Evolutionary conservation across 2,888 invertebrate genomes (phyloP), one percentile per base, ranked within the genome.

Genomic region (Cryptocheilus praepositus): DNA sequence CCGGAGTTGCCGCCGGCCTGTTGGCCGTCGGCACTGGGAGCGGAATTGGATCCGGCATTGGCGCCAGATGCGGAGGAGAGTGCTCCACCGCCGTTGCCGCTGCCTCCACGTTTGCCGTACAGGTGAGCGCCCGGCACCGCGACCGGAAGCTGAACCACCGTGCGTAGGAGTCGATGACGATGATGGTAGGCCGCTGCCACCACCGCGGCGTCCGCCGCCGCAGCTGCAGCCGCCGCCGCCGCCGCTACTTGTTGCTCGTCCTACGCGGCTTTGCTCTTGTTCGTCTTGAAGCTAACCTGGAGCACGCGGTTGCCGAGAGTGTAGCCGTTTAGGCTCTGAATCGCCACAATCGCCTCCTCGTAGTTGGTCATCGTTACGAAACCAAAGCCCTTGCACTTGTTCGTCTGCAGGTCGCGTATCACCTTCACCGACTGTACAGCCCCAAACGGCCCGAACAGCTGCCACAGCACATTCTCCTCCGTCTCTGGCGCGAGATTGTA

Each of bases 361-460:
- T 97, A 97, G 90, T 96, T 96, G 86, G 96, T 96, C 97, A 97
- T 97, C 76, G 96, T 96, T 81, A 97, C 96, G 90, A 97, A 96
- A 67, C 96, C 97, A 89, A 96, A 97, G 81, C 97, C 97, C 90
- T 96, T 97, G 92, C 97, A 97, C 90, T 97, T 97, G 91, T 95
- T 95, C 79, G 96, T 96, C 89, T 95, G 95, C 84, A 95, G 92
- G 91, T 97, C 97, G 84, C 96, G 93, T 85, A 97, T 96, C 83
- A 97, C 96, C 90, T 97, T 97, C 72, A 97, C 96, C 89, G 94
- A 95, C 89, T 96, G 95, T 79, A 97, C 96, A 80, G 96, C 96
- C 79, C 97, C 97, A 89, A 97, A 97, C 22, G 97, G 97, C 16
- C 98, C 98, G 89, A 98, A 98, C 79, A 98, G 92, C 90, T 98